A percentile compares a stretch with the other conserved stretches of the same genome.
phyloP scores from a whole-genome alignment of 2,797 vertebrate genomes.

The Scomberomorus guttatus region DNA sequence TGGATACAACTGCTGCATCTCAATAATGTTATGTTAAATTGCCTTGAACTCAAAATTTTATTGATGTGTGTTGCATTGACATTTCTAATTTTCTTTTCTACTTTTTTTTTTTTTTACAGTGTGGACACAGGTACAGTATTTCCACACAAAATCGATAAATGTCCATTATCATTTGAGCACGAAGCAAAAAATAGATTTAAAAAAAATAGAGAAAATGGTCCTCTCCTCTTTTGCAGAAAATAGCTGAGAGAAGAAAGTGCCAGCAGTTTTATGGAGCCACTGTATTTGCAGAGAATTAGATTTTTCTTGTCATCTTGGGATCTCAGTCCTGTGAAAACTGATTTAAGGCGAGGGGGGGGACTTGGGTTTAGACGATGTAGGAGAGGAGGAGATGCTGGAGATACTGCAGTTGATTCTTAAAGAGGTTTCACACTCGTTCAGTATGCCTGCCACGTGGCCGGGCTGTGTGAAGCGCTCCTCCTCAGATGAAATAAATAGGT shows the following conservation, averaged over 20 bases:
- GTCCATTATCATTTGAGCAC: background rate
- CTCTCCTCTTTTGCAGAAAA: background rate
- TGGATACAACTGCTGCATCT: too few relatives aligned
- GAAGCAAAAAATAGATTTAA: background rate
- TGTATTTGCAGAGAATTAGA: background rate
- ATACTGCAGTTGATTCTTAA: constrained; percentile 9
- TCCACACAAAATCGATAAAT: background rate
- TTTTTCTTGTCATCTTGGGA: background rate
- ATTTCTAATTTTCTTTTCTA: too few relatives aligned
- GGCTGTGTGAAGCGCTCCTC: background rate
- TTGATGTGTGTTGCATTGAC: too few relatives aligned
- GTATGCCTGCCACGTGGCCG: constrained; percentile 7
- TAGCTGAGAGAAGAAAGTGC: background rate
- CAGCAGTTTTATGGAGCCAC: background rate
- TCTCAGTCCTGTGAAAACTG: background rate
- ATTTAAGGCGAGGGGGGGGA: background rate
- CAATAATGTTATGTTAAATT: too few relatives aligned
- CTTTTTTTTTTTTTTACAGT: background rate
- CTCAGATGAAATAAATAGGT: constrained; percentile 36
- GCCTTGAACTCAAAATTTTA: too few relatives aligned
- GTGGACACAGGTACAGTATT: background rate
- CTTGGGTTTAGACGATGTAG: background rate
- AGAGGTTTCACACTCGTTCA: constrained; percentile 11
- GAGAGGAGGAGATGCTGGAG: background rate
- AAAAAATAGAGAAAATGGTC: background rate